phyloP scores from a whole-genome alignment of 2,113 vertebrate species.

The Sylvia atricapilla region DNA sequence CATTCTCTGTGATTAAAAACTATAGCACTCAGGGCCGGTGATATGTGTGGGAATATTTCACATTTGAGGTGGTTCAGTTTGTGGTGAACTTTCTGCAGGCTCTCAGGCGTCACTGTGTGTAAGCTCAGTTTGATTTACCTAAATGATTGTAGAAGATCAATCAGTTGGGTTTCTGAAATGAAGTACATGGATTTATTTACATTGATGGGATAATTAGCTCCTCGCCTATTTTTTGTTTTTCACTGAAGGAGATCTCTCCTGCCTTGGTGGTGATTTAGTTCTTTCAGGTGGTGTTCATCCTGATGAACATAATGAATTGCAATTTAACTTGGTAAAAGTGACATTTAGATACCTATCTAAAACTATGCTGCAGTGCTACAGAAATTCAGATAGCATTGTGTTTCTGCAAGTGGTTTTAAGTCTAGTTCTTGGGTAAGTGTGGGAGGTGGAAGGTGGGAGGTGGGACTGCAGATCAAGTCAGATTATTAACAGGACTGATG shows the following conservation, averaged over 20 bases:
- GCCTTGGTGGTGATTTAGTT: background rate
- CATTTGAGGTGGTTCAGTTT: background rate
- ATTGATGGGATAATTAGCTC: background rate
- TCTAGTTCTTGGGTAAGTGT: background rate
- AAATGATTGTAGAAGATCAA: background rate
- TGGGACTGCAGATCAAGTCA: background rate
- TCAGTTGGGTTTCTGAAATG: background rate
- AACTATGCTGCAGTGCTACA: background rate
- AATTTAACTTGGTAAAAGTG: background rate
- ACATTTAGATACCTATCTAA: background rate
- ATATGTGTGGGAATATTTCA: background rate
- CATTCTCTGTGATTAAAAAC: background rate
- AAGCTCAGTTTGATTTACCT: background rate
- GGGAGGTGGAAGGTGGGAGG: background rate
- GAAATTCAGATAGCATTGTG: background rate
- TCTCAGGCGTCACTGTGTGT: background rate
- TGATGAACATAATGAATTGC: background rate
- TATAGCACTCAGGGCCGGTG: background rate
- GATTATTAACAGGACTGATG: background rate
- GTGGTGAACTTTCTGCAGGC: background rate
- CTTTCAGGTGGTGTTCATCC: background rate
- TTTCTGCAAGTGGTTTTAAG: background rate
- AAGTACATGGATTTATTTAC: background rate
- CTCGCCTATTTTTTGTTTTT: background rate
- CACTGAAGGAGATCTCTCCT: background rate